Percentiles rank a stretch among this genome's conserved stretches.
Evolutionary conservation across 2,888 invertebrate genomes (phyloP).

Genomic region (Leistus spinibarbis): DNA sequence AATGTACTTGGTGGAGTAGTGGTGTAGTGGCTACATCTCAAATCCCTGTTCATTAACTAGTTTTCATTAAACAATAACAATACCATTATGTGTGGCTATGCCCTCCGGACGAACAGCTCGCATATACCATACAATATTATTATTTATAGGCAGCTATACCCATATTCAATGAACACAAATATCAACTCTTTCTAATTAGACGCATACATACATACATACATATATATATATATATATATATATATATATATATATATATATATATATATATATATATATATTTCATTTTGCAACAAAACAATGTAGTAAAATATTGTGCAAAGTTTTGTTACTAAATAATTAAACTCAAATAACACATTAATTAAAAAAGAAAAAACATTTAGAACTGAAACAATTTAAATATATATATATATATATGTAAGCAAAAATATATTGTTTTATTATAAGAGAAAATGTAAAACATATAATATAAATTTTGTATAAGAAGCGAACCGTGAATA

Average conservation of each 20-base stretch:
- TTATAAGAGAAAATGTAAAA: no score
- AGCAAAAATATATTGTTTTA: no score
- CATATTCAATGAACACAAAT: not conserved
- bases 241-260: not conserved
- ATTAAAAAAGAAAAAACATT: no score
- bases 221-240: not conserved
- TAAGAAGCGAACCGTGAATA: no score
- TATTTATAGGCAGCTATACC: not conserved
- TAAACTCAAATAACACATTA: not conserved
- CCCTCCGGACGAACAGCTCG: not conserved
- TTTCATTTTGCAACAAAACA: not conserved
- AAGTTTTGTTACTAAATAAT: not conserved
- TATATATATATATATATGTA: no score
- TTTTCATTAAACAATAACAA: not conserved
- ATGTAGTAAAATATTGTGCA: not conserved
- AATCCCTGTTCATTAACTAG: not conserved
- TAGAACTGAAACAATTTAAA: no score
- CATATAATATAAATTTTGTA: no score
- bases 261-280: not conserved
- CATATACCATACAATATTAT: not conserved
- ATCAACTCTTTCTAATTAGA: not conserved
- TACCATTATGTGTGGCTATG: not conserved
- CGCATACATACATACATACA: not conserved
- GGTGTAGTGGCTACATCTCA: not conserved
- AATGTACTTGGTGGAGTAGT: not conserved